These are phyloP conservation scores for Bombus sylvicola DNA, from an alignment of 1,140 invertebrate species.

Conservation along the genomic window DNA sequence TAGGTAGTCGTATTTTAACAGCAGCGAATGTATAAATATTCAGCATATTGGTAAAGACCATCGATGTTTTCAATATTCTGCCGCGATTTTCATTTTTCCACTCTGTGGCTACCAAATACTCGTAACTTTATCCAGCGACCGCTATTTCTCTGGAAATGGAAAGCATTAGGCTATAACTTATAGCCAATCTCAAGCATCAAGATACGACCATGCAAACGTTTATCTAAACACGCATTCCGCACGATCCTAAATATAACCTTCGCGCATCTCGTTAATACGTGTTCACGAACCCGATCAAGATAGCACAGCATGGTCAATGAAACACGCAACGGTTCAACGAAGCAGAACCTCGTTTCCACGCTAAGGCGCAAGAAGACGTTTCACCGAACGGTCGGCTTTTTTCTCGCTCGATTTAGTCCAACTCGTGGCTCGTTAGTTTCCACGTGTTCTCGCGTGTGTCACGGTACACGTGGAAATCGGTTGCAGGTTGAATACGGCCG, in stretches of 20 bases:
- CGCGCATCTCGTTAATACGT: background rate
- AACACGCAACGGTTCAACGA: background rate
- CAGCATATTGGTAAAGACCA: background rate
- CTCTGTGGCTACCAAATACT: background rate
- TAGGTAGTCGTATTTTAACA: background rate
- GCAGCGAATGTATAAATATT: too few species aligned
- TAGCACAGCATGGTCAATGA: background rate
- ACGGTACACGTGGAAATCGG: slow-evolving; percentile 4
- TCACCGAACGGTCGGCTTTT: background rate
- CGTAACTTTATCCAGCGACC: background rate
- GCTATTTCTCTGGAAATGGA: background rate
- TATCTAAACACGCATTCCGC: background rate
- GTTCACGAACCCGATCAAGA: background rate
- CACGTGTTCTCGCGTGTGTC: background rate
- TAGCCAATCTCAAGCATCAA: background rate
- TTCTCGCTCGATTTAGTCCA: background rate
- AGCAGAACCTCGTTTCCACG: background rate
- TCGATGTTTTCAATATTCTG: background rate
- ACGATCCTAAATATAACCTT: background rate
- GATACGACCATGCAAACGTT: background rate
- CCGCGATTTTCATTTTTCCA: background rate
- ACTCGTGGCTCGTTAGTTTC: slow-evolving; percentile 10
- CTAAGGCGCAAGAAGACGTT: background rate
- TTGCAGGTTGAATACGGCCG: background rate
- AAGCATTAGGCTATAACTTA: background rate